Evolutionary conservation across 2,113 vertebrate species (phyloP), one percentile per base, ranked within the genome.

Genomic region (Tachuris rubrigastra): DNA sequence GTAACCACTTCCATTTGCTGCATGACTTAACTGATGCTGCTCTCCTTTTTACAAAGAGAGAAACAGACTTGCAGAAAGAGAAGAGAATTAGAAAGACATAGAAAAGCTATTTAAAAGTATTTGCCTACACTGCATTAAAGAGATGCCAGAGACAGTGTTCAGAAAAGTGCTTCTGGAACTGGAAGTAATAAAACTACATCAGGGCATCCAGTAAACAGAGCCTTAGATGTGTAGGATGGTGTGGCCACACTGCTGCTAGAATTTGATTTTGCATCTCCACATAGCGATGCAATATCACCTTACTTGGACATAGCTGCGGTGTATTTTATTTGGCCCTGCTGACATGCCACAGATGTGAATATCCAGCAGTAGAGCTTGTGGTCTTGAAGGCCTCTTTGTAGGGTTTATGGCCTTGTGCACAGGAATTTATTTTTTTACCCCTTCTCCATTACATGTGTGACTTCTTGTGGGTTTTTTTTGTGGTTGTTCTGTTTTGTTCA

Each of bases 281-380:
- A 4, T 28, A 35, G 59, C 2, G 1, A 46, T 85, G 13, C 1
- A 4, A 0, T 44, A 13, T 31, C 0, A 0, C 33, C 19, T 27
- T 21, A 24, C 14, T 59, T 1, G 0, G n/a, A 23, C 17, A 21
- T 42, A 19, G 41, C 35, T 49, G 33, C 15, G 35, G 4, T 65
- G 46, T 50, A 28, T 53, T 69, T 62, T 42, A 30, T 44, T 85
- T 71, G 66, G 22, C 52, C 18, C 24, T 27, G 30, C 50, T 81
- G 31, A 16, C 2, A 1, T 33, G n/a, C 21, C 23, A 9, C 39
- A 14, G 8, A 17, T 35, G 7, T 8, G 10, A 58, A 16, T 13
- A 30, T 37, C 59, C 65, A 81, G 49, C 41, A 52, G 73, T 11
- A 60, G 35, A 35, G 16, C 18, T 53, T 28, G 50, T 56, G 50